Evolutionary conservation across 2,888 invertebrate species (phyloP).

Genomic region (Temnothorax rugatulus): DNA sequence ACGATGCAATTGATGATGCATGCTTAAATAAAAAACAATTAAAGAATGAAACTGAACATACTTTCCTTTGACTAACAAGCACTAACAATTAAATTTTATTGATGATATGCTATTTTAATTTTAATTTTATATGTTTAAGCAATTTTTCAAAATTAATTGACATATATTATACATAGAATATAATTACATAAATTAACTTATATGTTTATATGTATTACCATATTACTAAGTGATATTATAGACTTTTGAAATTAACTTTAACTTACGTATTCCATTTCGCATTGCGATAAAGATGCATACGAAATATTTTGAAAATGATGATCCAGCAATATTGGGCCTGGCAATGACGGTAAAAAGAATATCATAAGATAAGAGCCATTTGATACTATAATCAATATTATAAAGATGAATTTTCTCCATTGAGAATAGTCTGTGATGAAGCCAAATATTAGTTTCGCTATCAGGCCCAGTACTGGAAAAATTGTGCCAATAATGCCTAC

Average conservation of each 20-base stretch:
- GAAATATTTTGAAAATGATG: constrained; percentile 71
- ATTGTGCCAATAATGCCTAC: constrained; percentile 93
- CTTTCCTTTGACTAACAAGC: no score
- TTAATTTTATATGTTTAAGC: no score
- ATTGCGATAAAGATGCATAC: constrained; percentile 59
- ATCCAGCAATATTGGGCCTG: constrained; percentile 64
- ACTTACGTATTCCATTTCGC: constrained; percentile 59
- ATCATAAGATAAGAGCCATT: constrained; percentile 90
- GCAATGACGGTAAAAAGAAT: constrained; percentile 89
- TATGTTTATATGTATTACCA: no score
- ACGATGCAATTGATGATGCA: constrained; percentile 28
- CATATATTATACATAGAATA: no score
- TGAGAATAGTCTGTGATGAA: constrained; percentile 92
- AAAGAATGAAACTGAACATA: no score
- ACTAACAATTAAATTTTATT: no score
- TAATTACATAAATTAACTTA: no score
- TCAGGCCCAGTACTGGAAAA: constrained; percentile 91
- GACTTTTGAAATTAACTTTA: no score
- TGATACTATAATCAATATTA: constrained; percentile 89
- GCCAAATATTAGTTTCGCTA: constrained; percentile 93
- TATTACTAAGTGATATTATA: no score
- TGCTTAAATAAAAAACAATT: constrained; percentile 52
- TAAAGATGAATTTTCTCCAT: constrained; percentile 91
- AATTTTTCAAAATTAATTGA: no score
- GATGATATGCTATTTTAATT: no score